Conservation (phyloP, 2,888 invertebrate genomes). For the Eristalinus aeneus region DNA sequence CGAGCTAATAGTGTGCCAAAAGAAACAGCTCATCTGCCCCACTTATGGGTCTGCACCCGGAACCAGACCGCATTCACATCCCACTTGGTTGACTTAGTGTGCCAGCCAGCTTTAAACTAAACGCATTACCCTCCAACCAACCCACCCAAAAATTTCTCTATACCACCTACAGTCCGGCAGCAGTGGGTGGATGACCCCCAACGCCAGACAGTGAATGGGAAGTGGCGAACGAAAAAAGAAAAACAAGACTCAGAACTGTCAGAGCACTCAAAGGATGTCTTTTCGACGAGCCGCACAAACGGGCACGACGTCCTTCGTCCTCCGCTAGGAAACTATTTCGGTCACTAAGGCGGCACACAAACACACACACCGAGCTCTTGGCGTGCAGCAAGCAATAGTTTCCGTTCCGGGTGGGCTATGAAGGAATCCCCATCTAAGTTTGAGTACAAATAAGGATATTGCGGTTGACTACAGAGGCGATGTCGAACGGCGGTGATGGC, state of each 20-base stretch:
- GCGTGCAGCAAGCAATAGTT: neutral
- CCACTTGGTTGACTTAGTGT: constrained; percentile 13
- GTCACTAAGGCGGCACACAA: constrained; percentile 35
- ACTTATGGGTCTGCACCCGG: neutral
- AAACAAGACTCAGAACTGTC: neutral
- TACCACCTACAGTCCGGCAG: neutral
- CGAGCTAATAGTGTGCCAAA: constrained; percentile 15
- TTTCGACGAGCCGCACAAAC: neutral
- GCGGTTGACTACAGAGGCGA: constrained; percentile 13
- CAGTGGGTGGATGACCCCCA: neutral
- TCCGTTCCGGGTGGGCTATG: neutral
- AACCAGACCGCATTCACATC: neutral
- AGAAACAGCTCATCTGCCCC: constrained; percentile 25
- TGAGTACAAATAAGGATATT: constrained; percentile 10
- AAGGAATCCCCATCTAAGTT: constrained; percentile 1
- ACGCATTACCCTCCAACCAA: constrained; percentile 22
- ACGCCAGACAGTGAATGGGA: neutral
- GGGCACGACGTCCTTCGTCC: neutral
- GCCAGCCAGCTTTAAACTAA: constrained; percentile 34
- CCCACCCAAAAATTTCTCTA: neutral
- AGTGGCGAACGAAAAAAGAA: neutral
- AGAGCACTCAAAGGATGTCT: constrained; percentile 2
- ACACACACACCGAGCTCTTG: neutral
- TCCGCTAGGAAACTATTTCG: constrained; percentile 24
- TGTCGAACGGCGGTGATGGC: neutral